Conservation (phyloP, 2,888 invertebrate genomes). For the Blera fallax region DNA sequence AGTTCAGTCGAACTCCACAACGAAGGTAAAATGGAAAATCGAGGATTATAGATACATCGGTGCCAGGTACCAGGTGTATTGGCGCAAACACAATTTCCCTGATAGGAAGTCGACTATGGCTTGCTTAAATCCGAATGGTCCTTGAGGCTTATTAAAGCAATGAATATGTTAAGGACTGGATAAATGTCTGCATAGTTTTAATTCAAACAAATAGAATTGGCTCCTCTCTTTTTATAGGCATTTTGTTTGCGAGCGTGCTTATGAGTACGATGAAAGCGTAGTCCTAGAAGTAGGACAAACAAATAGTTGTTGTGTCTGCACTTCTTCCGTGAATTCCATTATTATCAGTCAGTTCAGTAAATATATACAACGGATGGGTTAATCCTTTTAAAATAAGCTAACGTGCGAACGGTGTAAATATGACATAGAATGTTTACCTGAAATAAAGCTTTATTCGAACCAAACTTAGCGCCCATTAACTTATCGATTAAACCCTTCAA, state of each 20-base stretch:
- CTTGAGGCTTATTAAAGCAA: constrained; percentile 59
- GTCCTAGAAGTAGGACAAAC: constrained; percentile 64
- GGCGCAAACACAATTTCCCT: constrained; percentile 57
- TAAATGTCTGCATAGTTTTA: constrained; percentile 57
- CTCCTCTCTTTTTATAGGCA: constrained; percentile 9
- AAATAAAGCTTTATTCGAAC: constrained; percentile 38
- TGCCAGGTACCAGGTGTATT: constrained; percentile 44
- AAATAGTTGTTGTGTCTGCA: constrained; percentile 70
- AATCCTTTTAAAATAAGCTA: constrained; percentile 23
- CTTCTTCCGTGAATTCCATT: constrained; percentile 25
- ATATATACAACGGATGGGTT: constrained; percentile 19
- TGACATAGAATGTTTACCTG: constrained; percentile 43
- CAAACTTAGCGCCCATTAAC: constrained; percentile 1
- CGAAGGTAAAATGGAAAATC: constrained; percentile 46
- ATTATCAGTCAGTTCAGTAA: constrained; percentile 33
- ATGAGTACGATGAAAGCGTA: constrained; percentile 32
- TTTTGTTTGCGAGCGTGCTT: constrained; percentile 38
- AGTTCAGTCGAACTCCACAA: constrained; percentile 23
- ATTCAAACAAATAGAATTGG: constrained; percentile 30
- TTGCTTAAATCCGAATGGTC: constrained; percentile 48
- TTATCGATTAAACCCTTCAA: constrained; percentile 59
- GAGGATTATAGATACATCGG: constrained; percentile 46
- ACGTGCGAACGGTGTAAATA: constrained; percentile 46
- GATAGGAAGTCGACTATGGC: constrained; percentile 35
- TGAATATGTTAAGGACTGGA: constrained; percentile 41